Conservation (phyloP, 2,797 vertebrate species). For the Helarctos malayanus region DNA sequence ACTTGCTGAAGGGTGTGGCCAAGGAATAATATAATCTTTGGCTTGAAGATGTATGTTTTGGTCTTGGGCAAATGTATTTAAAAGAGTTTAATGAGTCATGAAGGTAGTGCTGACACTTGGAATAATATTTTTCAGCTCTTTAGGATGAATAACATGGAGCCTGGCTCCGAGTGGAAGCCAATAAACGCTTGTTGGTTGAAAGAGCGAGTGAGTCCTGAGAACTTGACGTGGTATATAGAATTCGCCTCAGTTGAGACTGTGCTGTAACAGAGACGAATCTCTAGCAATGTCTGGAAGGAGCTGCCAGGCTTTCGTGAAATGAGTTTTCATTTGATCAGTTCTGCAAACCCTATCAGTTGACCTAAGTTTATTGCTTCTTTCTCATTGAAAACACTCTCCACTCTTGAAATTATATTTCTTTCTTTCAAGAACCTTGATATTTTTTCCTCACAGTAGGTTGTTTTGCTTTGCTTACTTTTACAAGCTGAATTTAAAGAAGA, state of each 20-base stretch:
- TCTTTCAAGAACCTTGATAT: not conserved
- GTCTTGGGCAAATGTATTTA: conserved; percentile 70
- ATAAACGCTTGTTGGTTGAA: not conserved
- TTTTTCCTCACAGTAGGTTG: not conserved
- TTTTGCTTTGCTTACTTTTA: conserved; percentile 46
- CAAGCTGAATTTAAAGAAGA: not conserved
- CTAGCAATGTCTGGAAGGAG: not conserved
- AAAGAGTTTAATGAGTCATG: conserved; percentile 76
- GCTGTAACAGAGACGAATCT: not conserved
- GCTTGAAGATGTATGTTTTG: conserved; percentile 78
- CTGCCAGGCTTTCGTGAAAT: not conserved
- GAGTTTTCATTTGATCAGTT: not conserved
- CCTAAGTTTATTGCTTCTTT: conserved; percentile 61
- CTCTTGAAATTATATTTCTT: conserved; percentile 28
- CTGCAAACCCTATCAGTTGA: not conserved
- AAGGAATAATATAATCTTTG: conserved; percentile 84
- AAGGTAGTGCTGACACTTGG: conserved; percentile 74
- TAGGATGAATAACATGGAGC: conserved; percentile 51
- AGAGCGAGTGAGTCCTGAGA: not conserved
- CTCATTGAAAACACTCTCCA: not conserved
- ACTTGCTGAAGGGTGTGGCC: conserved; percentile 77
- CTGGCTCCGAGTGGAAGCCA: not conserved
- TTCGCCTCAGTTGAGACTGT: not conserved
- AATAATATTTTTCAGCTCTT: conserved; percentile 81
- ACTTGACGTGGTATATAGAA: not conserved